phyloP scores from a whole-genome alignment of 2,113 vertebrate species.

The Collichthys lucidus region DNA sequence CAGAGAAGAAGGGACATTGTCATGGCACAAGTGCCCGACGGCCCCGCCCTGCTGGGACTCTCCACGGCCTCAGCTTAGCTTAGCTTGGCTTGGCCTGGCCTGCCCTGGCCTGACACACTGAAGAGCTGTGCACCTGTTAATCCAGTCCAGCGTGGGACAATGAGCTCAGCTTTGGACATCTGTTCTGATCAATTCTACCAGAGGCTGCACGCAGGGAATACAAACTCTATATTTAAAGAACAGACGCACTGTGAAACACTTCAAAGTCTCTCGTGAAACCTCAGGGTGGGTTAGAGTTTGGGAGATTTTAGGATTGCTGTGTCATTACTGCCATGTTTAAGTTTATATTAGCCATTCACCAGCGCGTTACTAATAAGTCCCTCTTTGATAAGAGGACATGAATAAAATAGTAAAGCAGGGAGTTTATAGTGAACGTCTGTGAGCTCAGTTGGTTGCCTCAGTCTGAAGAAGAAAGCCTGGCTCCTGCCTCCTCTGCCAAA shows the following conservation, averaged over 20 bases:
- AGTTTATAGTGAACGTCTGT: slow-evolving; percentile 32
- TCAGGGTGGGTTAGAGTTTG: neutral
- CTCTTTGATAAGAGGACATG: slow-evolving; percentile 2
- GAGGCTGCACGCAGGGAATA: neutral
- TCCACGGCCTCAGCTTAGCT: neutral
- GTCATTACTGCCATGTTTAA: neutral
- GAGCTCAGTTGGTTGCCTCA: slow-evolving; percentile 27
- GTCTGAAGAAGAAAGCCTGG: slow-evolving; percentile 32
- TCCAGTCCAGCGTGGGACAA: neutral
- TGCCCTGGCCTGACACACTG: neutral
- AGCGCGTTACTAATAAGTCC: neutral
- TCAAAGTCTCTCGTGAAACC: neutral
- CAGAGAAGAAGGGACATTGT: neutral
- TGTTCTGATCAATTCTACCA: neutral
- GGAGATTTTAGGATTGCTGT: neutral
- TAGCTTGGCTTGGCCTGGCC: neutral
- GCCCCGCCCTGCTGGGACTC: slow-evolving; percentile 29
- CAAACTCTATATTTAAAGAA: neutral
- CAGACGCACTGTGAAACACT: neutral
- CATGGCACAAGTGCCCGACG: neutral
- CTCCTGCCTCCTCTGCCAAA: slow-evolving; percentile 48
- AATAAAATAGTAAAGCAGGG: neutral
- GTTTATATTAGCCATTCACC: neutral
- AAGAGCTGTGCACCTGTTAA: neutral
- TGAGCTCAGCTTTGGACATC: slow-evolving; percentile 1